Conservation (phyloP, 2,888 invertebrate genomes). For the Julus scanicus region DNA sequence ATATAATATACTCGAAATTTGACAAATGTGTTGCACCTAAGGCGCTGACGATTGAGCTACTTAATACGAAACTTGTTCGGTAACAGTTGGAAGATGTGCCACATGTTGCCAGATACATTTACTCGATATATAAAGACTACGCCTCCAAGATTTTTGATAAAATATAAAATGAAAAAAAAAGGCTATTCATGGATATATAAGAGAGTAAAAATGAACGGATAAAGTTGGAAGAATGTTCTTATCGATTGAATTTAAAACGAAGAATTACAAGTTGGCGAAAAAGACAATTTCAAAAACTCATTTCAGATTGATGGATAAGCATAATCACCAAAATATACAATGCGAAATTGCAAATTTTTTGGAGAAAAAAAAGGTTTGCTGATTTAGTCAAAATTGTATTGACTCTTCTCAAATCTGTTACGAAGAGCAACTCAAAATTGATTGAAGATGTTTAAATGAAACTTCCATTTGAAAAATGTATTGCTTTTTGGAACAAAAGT, state of each 20-base stretch:
- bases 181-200: not conserved
- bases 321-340: slow-evolving; percentile 16
- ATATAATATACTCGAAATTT: not conserved
- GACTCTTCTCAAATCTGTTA: not conserved
- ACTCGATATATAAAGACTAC: slow-evolving; percentile 9
- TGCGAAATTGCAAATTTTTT: not conserved
- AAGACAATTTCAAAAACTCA: slow-evolving; percentile 41
- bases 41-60: not conserved
- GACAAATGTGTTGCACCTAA: not conserved
- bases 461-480: not conserved
- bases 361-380: not conserved
- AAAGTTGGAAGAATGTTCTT: not conserved
- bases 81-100: slow-evolving; percentile 6
- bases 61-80: slow-evolving; percentile 3
- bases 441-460: not conserved
- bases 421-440: not conserved
- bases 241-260: slow-evolving; percentile 47
- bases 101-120: slow-evolving; percentile 28
- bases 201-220: not conserved
- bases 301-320: slow-evolving; percentile 4
- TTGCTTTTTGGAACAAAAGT: not conserved
- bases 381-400: slow-evolving; percentile 1
- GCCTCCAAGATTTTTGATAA: not conserved
- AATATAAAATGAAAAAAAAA: not conserved
- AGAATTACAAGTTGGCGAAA: slow-evolving; percentile 46